Percentiles rank a stretch among this genome's conserved stretches.
Conservation (phyloP, 2,888 invertebrate species). For the Meganola albula region DNA sequence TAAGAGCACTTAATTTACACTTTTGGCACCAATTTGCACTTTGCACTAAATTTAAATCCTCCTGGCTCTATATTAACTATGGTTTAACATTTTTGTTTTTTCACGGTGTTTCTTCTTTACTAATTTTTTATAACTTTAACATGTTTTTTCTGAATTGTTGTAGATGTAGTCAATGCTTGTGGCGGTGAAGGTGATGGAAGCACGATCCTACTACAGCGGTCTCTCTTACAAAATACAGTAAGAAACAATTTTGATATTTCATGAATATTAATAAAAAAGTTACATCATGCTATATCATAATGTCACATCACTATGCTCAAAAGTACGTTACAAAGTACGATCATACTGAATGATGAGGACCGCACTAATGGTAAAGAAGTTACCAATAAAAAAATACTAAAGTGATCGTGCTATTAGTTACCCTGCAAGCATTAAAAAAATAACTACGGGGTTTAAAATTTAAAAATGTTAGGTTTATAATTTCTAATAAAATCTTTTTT, state of each 20-base stretch:
- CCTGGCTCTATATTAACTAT: not conserved
- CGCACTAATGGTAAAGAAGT: slow-evolving; percentile 31
- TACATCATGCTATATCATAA: slow-evolving; percentile 6
- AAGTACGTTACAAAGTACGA: slow-evolving; percentile 8
- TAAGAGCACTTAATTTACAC: no score
- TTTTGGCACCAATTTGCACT: not conserved
- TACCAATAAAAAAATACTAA: not conserved
- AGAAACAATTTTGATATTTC: slow-evolving; percentile 46
- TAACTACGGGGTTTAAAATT: slow-evolving; percentile 13
- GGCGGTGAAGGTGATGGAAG: slow-evolving; percentile 88
- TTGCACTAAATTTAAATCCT: not conserved
- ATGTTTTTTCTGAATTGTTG: slow-evolving; percentile 79
- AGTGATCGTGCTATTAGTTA: slow-evolving; percentile 49
- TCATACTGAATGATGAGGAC: slow-evolving; percentile 33
- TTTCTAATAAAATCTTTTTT: slow-evolving; percentile 27
- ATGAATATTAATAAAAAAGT: not conserved
- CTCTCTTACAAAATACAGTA: slow-evolving; percentile 76
- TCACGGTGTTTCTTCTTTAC: slow-evolving; percentile 4
- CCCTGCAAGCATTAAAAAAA: slow-evolving; percentile 54
- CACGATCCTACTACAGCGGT: slow-evolving; percentile 78
- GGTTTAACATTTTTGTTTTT: slow-evolving; percentile 4
- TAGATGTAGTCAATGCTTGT: slow-evolving; percentile 93
- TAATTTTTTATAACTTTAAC: slow-evolving; percentile 35
- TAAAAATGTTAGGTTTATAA: slow-evolving; percentile 4
- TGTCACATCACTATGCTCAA: slow-evolving; percentile 11